Evolutionary conservation across 1,140 invertebrate genomes (phyloP).

Genomic region (Vanessa tameamea): DNA sequence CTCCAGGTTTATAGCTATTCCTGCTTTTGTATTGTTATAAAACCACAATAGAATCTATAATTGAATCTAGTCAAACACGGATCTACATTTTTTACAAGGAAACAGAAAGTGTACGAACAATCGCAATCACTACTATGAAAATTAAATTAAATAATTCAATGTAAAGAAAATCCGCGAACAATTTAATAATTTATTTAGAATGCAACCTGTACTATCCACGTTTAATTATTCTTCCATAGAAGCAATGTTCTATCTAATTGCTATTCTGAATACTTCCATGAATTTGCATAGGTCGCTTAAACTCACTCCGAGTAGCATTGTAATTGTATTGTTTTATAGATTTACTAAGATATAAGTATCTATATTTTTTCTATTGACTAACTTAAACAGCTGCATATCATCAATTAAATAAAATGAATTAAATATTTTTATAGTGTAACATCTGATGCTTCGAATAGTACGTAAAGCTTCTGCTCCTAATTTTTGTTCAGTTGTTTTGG

Average conservation of each 20-base stretch:
- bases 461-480: too few species aligned
- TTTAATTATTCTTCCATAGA: conserved; percentile 13
- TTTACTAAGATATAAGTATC: neutral
- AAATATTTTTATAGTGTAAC: too few species aligned
- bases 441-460: too few species aligned
- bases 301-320: neutral
- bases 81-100: conserved; percentile 9
- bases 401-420: too few species aligned
- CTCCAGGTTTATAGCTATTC: neutral
- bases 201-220: neutral
- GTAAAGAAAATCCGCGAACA: conserved; percentile 4
- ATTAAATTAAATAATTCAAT: conserved; percentile 1
- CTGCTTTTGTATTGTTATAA: neutral
- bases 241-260: neutral
- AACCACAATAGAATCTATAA: conserved; percentile 7
- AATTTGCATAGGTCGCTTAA: neutral
- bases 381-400: too few species aligned
- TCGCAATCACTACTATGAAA: neutral
- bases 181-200: conserved; percentile 8
- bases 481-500: too few species aligned
- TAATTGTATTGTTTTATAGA: neutral
- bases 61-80: conserved; percentile 8
- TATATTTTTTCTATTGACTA: too few species aligned
- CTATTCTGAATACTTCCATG: neutral
- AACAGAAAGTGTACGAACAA: neutral